phyloP scores from a whole-genome alignment of 1,140 invertebrate species.

The Brachionus plicatilis region DNA sequence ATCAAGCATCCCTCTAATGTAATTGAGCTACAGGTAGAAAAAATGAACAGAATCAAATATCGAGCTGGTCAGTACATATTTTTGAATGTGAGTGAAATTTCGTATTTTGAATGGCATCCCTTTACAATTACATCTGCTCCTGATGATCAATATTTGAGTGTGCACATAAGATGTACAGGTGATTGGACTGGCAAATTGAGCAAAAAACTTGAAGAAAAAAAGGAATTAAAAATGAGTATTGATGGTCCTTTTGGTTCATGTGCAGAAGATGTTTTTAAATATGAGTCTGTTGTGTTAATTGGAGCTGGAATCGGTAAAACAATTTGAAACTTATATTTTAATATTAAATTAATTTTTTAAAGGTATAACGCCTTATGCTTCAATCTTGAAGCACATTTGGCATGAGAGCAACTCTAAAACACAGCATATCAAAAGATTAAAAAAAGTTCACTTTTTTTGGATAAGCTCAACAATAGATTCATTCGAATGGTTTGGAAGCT shows the following conservation, averaged over 20 bases:
- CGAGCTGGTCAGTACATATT: slow-evolving; percentile 54
- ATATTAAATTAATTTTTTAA: too few relatives aligned
- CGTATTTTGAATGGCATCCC: slow-evolving; percentile 55
- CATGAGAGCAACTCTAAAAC: background rate
- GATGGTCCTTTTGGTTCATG: slow-evolving; percentile 87
- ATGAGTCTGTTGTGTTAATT: slow-evolving; percentile 13
- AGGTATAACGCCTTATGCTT: slow-evolving; percentile 90
- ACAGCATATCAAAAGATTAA: background rate
- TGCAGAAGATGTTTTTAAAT: slow-evolving; percentile 44
- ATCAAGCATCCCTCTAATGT: slow-evolving; percentile 53
- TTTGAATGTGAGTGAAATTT: slow-evolving; percentile 50
- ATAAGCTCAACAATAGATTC: slow-evolving; percentile 7
- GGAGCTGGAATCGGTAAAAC: slow-evolving; percentile 40
- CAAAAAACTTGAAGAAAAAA: background rate
- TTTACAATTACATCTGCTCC: slow-evolving; percentile 54
- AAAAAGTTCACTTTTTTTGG: slow-evolving; percentile 40
- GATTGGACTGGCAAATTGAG: slow-evolving; percentile 53
- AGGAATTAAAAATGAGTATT: slow-evolving; percentile 45
- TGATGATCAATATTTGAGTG: slow-evolving; percentile 52
- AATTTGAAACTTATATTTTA: too few relatives aligned
- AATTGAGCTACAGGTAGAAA: slow-evolving; percentile 53
- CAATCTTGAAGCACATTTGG: slow-evolving; percentile 85
- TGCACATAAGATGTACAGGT: slow-evolving; percentile 52
- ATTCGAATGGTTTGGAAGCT: slow-evolving; percentile 39
- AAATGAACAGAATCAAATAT: slow-evolving; percentile 41